Base-by-base conservation (phyloP, 2,113 vertebrate genomes). In the Eclectus roratus region DNA sequence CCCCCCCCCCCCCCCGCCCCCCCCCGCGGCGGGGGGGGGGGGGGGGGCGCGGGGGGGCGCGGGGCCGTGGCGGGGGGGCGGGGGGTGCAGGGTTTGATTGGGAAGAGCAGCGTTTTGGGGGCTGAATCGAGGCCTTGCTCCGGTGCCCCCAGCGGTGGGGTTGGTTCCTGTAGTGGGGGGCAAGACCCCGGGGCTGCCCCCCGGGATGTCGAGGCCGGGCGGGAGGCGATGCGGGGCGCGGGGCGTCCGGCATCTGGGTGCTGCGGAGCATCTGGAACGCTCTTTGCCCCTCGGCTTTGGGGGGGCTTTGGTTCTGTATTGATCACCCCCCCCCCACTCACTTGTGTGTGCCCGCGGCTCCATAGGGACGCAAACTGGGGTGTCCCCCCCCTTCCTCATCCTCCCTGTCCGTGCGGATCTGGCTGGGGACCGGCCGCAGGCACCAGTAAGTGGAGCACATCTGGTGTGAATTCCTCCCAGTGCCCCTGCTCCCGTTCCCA, bases 141-240 rank as follows among this genome's bases (percentile, higher is more conserved):
- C 88, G 85, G 64, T 55, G 53, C 29, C 55, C 31, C 83, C 94
- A 93, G 91, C 91, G 53, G 17, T 89, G 94, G 35, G 96, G 49
- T 80, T 94, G 46, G 74, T 39, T 27, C 3, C 44, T 6, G 11
- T 9, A 37, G 31, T 1, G 68, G 33, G 63, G 72, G 41, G 35
- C 31, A 3, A 8, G 18, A 28, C 33, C 37, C 61, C 19, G 14
- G 41, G 39, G 7, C 37, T 2, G 0, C 23, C 15, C 15, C 3
- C 53, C 11, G 13, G 50, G 23, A 11, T 8, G 4, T 4, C 7
- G 55, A 44, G 28, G 50, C 6, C 52, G 5, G 73, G 68, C 68
- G 71, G 44, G 33, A 41, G 24, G 41, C 68, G 79, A 60, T 58
- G 82, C 4, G 3, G 52, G n/a, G 82, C 8, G 17, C 61, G 3